These are phyloP conservation scores for Neostethus bicornis DNA, from an alignment of 2,797 vertebrate genomes.

Conservation along the genomic window DNA sequence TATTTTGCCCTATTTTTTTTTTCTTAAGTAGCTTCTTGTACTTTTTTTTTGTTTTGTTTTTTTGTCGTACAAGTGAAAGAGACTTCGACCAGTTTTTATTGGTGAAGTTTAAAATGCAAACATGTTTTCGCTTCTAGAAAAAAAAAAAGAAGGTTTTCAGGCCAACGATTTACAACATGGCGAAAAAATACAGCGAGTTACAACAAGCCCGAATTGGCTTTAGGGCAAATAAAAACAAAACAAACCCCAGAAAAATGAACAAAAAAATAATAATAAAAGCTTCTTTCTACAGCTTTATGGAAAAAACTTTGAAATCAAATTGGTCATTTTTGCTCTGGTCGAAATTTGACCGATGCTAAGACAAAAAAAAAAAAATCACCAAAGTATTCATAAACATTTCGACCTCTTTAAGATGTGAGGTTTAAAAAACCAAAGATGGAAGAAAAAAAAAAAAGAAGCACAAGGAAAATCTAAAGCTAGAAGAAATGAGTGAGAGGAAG, in stretches of 20 bases:
- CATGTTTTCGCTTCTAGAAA: constrained; percentile 51
- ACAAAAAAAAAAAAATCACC: constrained; percentile 35
- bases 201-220: constrained; percentile 85
- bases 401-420: constrained; percentile 33
- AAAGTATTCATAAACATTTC: constrained; percentile 35
- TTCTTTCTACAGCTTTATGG: constrained; percentile 11
- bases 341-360: constrained; percentile 21
- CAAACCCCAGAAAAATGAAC: constrained; percentile 30
- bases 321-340: constrained; percentile 23
- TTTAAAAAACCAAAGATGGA: constrained; percentile 12
- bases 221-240: constrained; percentile 71
- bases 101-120: constrained; percentile 45
- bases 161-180: constrained; percentile 93
- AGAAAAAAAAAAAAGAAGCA: constrained; percentile 37
- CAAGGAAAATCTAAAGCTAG: constrained; percentile 26
- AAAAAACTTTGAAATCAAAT: constrained; percentile 16
- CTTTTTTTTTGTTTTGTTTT: too few species aligned
- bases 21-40: too few species aligned
- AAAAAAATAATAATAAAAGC: constrained; percentile 6
- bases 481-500: constrained; percentile 32
- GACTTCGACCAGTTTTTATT: constrained; percentile 36
- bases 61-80: constrained; percentile 34
- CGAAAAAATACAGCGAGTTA: constrained; percentile 89
- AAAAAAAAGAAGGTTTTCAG: too few species aligned
- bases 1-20: too few species aligned